Base-by-base conservation (phyloP, 2,797 vertebrate species). In the Poecilia gillii region DNA sequence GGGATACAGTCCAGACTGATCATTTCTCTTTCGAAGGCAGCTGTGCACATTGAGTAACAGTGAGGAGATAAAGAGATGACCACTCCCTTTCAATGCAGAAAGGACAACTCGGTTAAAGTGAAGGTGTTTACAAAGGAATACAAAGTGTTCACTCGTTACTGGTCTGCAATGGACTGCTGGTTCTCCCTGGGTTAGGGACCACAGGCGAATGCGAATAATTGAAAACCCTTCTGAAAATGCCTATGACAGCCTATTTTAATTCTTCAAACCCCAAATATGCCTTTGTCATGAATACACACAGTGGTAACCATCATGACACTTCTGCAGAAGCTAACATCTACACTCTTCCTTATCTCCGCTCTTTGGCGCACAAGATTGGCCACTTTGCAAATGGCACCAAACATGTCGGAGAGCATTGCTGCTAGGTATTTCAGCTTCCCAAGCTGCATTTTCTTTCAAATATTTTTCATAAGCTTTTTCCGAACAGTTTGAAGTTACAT, bases 1-100 rank as follows among this genome's bases (percentile, higher is more conserved):
- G 93, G 93, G 93, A 94, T 91, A 91, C 88, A 33, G 31, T 83
- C 87, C 81, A 83, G 87, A 77, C 84, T 75, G 80, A 84, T 88
- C 78, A 72, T 91, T 92, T 90, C 79, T 84, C 78, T 80, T 90
- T 81, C n/a, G 64, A 75, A 89, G 82, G 86, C 92, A 91, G 87
- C 91, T 90, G 90, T 91, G 86, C 86, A 79, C 83, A 78, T 91
- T 91, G 78, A 72, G 84, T 87, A 92, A 79, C 86, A 90, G 76
- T 64, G 88, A 91, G 87, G 87, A 90, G 89, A 93, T 94, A 87
- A 89, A 84, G 18, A 84, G 73, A 76, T 64, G 75, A 81, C 75
- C 81, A 79, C 80, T 74, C 74, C 73, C 28, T 79, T 73, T 74
- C 74, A 64, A 9, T 81, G 64, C 84, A 3, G 47, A 45, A 57